These are phyloP conservation scores for Anableps anableps DNA, from an alignment of 2,797 vertebrate genomes.

Conservation along the genomic window DNA sequence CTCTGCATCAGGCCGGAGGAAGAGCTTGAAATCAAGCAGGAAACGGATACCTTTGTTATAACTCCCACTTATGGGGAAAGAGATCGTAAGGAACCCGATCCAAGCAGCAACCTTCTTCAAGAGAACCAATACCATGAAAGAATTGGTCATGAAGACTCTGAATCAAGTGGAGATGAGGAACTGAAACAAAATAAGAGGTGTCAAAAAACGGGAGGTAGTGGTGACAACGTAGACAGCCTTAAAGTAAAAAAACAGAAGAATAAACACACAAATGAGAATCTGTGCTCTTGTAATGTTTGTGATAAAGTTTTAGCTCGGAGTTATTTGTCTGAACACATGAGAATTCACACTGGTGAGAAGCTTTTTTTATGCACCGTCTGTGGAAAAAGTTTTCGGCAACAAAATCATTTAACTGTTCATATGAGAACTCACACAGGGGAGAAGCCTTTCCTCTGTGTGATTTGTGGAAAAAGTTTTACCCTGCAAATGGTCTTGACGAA, in stretches of 20 bases:
- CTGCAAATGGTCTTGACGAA: background rate
- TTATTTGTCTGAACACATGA: constrained; percentile 10
- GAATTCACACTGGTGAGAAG: constrained; percentile 5
- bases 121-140: background rate
- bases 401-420: constrained; percentile 7
- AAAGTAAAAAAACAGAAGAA: background rate
- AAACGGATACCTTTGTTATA: background rate
- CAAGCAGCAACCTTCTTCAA: background rate
- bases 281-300: constrained; percentile 2
- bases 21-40: constrained; percentile 9
- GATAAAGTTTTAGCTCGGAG: background rate
- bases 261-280: background rate
- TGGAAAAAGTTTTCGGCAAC: constrained; percentile 4
- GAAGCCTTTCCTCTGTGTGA: constrained; percentile 1
- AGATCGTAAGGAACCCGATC: background rate
- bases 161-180: background rate
- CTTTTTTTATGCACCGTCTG: constrained; percentile 4
- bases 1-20: background rate
- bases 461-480: constrained; percentile 4
- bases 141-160: background rate
- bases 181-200: background rate
- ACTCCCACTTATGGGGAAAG: background rate
- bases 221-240: too few relatives aligned
- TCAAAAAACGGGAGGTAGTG: background rate
- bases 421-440: constrained; percentile 4